phyloP scores from a whole-genome alignment of 2,797 vertebrate species.

The Perodicticus potto region DNA sequence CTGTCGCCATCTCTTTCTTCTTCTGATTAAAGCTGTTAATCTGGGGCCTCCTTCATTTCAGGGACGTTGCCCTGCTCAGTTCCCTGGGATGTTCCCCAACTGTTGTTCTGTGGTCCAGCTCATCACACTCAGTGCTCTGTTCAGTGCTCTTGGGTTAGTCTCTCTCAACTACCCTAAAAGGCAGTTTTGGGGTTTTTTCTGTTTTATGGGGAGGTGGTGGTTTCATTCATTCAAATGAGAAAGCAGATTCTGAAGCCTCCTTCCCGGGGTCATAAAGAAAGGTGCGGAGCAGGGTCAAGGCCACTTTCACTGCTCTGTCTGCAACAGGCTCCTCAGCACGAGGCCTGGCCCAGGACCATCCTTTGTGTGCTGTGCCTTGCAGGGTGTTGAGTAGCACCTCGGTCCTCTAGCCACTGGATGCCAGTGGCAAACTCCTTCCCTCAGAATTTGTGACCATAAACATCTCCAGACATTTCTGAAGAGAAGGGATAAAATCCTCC shows the following conservation, averaged over 20 bases:
- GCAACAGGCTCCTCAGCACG: no score
- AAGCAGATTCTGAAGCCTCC: not conserved
- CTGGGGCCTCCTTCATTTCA: not conserved
- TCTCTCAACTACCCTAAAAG: not conserved
- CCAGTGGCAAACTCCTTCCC: not conserved
- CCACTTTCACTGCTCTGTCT: not conserved
- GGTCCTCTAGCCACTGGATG: not conserved
- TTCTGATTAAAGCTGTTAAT: not conserved
- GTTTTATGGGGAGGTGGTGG: not conserved
- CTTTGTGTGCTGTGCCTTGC: not conserved
- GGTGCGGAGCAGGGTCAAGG: not conserved
- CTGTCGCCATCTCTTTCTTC: not conserved
- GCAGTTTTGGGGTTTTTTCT: not conserved
- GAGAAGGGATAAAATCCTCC: not conserved
- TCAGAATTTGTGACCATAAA: not conserved
- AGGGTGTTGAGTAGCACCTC: not conserved
- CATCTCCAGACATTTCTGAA: not conserved
- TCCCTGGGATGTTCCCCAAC: not conserved
- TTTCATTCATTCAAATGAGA: constrained; percentile 38
- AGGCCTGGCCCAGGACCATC: not conserved
- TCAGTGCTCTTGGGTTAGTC: not conserved
- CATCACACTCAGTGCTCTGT: not conserved
- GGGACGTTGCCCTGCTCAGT: not conserved
- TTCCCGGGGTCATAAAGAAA: not conserved
- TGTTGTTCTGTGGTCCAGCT: not conserved